These are phyloP conservation scores for Heliconius sara DNA, from an alignment of 2,888 invertebrate genomes.

Conservation along the genomic window DNA sequence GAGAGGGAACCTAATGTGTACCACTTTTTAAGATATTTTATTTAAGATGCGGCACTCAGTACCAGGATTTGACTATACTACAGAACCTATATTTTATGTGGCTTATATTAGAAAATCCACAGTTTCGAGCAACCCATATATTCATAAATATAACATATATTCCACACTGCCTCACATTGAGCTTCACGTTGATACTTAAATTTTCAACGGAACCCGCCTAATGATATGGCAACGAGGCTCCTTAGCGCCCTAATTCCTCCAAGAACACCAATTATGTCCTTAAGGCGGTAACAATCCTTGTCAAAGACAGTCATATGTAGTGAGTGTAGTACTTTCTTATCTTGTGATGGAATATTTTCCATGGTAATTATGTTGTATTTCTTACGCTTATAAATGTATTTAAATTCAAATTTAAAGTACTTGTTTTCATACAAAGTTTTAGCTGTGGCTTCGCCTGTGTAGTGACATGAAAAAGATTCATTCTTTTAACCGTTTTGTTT, in stretches of 20 bases:
- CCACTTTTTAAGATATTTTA: no score
- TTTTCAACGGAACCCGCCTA: conserved; percentile 20
- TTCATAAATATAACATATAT: background rate
- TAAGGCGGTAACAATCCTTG: conserved; percentile 31
- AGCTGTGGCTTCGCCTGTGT: background rate
- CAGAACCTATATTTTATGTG: background rate
- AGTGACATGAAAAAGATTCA: background rate
- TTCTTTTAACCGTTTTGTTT: no score
- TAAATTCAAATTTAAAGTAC: background rate
- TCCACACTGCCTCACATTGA: background rate
- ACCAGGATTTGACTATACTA: no score
- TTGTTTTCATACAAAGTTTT: background rate
- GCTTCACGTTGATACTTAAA: background rate
- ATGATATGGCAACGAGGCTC: conserved; percentile 26
- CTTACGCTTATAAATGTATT: background rate
- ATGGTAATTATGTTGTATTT: background rate
- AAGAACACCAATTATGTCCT: conserved; percentile 33
- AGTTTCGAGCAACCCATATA: background rate
- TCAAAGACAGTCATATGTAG: conserved; percentile 33
- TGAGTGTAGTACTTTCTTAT: background rate
- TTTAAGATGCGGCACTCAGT: no score
- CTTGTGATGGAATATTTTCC: background rate
- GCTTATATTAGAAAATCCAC: background rate
- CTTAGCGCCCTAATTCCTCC: conserved; percentile 32
- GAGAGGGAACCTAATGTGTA: no score